Evolutionary conservation across 2,113 vertebrate species (phyloP), one percentile per base, ranked within the genome.

Genomic region (Ammodytes dubius): DNA sequence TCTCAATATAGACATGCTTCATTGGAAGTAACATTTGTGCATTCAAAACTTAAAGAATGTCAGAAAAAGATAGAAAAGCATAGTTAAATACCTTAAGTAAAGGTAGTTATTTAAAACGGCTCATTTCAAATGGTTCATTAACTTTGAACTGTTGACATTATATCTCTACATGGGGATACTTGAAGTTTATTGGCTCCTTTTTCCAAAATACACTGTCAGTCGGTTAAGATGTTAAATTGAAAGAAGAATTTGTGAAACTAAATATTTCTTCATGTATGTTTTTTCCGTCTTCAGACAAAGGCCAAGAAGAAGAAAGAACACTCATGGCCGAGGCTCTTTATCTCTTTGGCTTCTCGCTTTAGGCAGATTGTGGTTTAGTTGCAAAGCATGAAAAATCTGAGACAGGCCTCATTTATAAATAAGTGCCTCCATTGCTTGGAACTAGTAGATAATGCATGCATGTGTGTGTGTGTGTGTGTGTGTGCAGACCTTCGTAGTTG

Each of bases 341-440:
- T 65, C 57, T 87, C 69, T 77, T 81, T 81, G 81, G 70, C 53
- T 88, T 78, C 49, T 77, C 1, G 46, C 65, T 87, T 85, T 47
- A 64, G 86, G 74, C 80, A 84, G 85, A 89, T 89, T 90, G 92
- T 83, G 90, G 88, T 93, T 92, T 92, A 70, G 76, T 86, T 88
- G 85, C 89, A 89, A 89, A 92, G 81, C 81, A 77, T 84, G 83
- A 93, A 91, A 85, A 87, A 90, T 90, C 88, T 80, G 83, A 93
- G 89, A 90, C 82, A 79, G 83, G 82, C 87, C 89, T 86, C 86
- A 82, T 93, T 94, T 93, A 87, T 81, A 92, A 91, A 91, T 89
- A 90, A 90, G 87, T 89, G 83, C 78, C 72, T 80, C 49, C 67
- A 85, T 74, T 83, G 73, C 82, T 74, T 74, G 82, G 78, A 80